Evolutionary conservation across 2,888 invertebrate species (phyloP), one percentile per base, ranked within the genome.

Genomic region (Apamea epomidion): DNA sequence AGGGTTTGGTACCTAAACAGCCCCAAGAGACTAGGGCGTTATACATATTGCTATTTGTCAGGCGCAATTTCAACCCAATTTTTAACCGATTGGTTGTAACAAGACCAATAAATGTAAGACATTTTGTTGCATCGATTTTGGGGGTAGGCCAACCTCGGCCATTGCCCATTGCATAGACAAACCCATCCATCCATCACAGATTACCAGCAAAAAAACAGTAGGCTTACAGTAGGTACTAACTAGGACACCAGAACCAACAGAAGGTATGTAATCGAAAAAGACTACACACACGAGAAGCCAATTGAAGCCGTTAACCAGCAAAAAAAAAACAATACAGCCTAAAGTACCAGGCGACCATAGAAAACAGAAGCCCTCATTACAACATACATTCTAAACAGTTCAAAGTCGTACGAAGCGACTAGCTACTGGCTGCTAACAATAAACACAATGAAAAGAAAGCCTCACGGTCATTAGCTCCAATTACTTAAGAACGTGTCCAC

Each of bases 391-490:
- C 74, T 72, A 64, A 64, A 54, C 78, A 75, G 62, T 82, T 81
- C 62, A 71, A 64, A 71, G 67, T 80, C 78, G 68, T 62, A 45
- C 48, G 54, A 58, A 72, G 51, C 29, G 25, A 79, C 58, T 37
- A 74, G 67, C 37, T 70, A 48, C 48, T n/a, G 45, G 69, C 42
- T 69, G 76, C 67, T 75, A 74, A 83, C 78, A 84, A 83, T 86
- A 81, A 76, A 82, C 60, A 83, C 90, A 88, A 82, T 90, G 81
- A 77, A 82, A 88, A 90, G 87, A 88, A 88, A 88, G 80, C 80
- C 45, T 74, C 78, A 78, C 87, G 78, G 82, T 74, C 76, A 88
- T 90, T 88, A 90, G 77, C 82, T 80, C 32, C 90, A 90, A 86
- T 90, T 90, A 88, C 70, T 80, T 48, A 73, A 81, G 89, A 84